Conservation (phyloP, 2,888 invertebrate genomes). For the Pyrrhia umbra region DNA sequence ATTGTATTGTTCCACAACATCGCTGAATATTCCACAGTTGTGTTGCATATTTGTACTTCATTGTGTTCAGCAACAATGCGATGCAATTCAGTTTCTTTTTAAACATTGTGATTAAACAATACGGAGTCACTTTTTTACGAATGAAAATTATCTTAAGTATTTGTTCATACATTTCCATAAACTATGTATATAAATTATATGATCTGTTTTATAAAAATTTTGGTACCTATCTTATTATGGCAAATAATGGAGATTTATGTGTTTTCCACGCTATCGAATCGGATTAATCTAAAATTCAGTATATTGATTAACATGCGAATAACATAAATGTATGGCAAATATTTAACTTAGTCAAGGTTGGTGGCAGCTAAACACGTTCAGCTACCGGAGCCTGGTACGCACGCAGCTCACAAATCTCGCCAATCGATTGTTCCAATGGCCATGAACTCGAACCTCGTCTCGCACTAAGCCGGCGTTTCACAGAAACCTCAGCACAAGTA, state of each 20-base stretch:
- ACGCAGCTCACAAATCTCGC: constrained; percentile 72
- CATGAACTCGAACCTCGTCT: constrained; percentile 82
- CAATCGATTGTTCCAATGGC: constrained; percentile 86
- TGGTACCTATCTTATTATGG: neutral
- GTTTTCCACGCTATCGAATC: neutral
- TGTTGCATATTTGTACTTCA: constrained; percentile 31
- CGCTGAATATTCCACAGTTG: constrained; percentile 23
- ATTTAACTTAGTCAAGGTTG: constrained; percentile 71
- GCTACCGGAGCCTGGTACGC: constrained; percentile 67
- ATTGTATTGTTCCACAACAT: constrained; percentile 55
- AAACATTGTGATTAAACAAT: constrained; percentile 13
- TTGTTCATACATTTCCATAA: neutral
- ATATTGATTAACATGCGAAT: constrained; percentile 44
- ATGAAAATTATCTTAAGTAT: neutral
- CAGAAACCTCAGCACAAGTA: constrained; percentile 71
- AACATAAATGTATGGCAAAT: constrained; percentile 50
- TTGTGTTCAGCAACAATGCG: constrained; percentile 31
- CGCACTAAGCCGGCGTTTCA: constrained; percentile 65
- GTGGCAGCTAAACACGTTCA: constrained; percentile 62
- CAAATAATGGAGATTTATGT: neutral
- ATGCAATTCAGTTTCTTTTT: constrained; percentile 11
- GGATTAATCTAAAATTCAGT: constrained; percentile 11
- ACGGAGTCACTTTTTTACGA: neutral
- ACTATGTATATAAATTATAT: neutral
- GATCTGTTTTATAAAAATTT: neutral